phyloP scores from a whole-genome alignment of 2,888 invertebrate genomes.

The Lacanobia oleracea region DNA sequence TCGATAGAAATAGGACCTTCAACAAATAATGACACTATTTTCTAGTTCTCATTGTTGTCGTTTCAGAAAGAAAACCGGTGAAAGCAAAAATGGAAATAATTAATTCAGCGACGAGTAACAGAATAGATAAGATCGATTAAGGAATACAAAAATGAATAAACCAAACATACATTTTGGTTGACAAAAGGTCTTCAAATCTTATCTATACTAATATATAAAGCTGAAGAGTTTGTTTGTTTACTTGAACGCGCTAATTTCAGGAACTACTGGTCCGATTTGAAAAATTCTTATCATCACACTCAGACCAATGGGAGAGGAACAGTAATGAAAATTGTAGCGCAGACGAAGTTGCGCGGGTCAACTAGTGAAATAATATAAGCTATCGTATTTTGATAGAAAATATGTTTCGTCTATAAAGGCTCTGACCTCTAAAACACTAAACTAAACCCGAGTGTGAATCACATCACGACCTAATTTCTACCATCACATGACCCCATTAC shows the following conservation, averaged over 20 bases:
- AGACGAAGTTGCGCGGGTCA: no score
- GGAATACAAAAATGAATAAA: not conserved
- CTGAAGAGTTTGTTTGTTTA: no score
- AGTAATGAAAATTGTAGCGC: no score
- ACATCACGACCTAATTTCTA: slow-evolving; percentile 52
- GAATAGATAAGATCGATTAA: no score
- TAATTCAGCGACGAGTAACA: not conserved
- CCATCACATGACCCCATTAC: slow-evolving; percentile 44
- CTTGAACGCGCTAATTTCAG: no score
- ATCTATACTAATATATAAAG: no score
- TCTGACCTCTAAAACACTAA: slow-evolving; percentile 48
- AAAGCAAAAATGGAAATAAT: not conserved
- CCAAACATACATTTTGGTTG: not conserved
- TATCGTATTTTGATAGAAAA: no score
- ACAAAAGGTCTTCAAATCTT: no score
- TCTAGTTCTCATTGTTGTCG: not conserved
- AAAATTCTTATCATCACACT: no score
- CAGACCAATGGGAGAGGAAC: no score
- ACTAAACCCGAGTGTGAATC: slow-evolving; percentile 39
- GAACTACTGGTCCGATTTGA: no score
- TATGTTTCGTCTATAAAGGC: slow-evolving; percentile 27
- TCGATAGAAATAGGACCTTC: not conserved
- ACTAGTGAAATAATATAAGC: no score
- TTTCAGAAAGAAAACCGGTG: not conserved
- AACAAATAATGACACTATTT: slow-evolving; percentile 17